Evolutionary conservation across 1,140 invertebrate genomes (phyloP), one percentile per base, ranked within the genome.

Genomic region (Hyles vespertilio): DNA sequence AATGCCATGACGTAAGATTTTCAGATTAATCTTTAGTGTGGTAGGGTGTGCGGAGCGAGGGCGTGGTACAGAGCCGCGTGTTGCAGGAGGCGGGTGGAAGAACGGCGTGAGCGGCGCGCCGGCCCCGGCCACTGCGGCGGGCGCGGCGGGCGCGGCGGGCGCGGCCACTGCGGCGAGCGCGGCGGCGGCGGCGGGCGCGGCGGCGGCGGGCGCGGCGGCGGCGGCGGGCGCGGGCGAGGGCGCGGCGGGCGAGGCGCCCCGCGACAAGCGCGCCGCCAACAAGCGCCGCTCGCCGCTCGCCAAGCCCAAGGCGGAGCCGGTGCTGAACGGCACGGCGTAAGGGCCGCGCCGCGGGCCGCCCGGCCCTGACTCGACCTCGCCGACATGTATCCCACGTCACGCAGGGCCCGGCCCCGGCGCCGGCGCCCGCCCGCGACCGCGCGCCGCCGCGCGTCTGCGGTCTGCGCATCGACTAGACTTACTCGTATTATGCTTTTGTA

Each of bases 31-130:
- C 12, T 45, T 44, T 11, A 33, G 46, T 9, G 12, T 47, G 46
- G 10, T 48, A 11, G 8, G n/a, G 32, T 9, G 10, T 33, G 50
- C 22, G 4, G 12, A 32, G 50, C 9, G 48, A 22, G 11, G 11
- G 9, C n/a, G 48, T 22, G 48, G 22, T 22, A 22, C 48, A 22
- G 22, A 3, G 5, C 70, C 51, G 89, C 22, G 45, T 51, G 73
- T 92, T 91, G 76, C 89, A 91, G 87, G 92, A 90, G 77, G 92
- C 90, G 73, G 87, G 86, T 74, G 74, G 89, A 81, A 91, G 86
- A 89, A 89, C 89, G 72, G 87, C 54, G 69, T 68, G 61, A 60
- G 65, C 43, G 57, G 52, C 34, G 66, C 69, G 77, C 61, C 77
- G 54, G 63, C 79, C 56, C 78, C 87, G 61, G 81, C 47, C 12